phyloP scores from a whole-genome alignment of 2,797 vertebrate species.

The Anguilla marmorata region DNA sequence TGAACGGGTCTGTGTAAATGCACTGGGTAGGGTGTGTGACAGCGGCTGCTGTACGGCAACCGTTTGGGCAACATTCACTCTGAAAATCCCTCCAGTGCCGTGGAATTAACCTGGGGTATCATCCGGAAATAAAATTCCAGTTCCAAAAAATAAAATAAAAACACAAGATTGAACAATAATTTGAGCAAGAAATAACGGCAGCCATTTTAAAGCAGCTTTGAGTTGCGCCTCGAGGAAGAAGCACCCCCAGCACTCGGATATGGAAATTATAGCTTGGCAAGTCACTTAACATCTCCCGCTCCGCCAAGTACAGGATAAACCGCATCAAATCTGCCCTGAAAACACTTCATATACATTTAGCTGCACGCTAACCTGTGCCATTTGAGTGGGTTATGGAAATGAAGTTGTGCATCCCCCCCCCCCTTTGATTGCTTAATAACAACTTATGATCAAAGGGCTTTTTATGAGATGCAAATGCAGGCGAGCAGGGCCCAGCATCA shows the following conservation, averaged over 20 bases:
- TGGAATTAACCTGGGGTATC: no score
- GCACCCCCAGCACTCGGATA: background rate
- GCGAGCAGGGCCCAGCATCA: background rate
- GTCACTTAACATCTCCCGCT: background rate
- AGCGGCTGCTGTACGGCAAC: no score
- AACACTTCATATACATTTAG: slow-evolving; percentile 13
- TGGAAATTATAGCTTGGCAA: background rate
- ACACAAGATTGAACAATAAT: background rate
- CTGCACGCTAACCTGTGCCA: background rate
- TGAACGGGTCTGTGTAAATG: no score
- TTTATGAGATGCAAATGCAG: slow-evolving; percentile 4
- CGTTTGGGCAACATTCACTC: no score
- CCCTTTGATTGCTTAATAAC: background rate
- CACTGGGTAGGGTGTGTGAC: no score
- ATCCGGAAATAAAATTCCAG: no score
- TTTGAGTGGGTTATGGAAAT: background rate
- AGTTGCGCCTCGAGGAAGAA: background rate
- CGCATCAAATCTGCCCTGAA: background rate
- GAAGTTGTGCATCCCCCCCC: background rate
- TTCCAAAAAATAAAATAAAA: no score
- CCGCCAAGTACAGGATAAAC: background rate
- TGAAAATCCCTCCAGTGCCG: no score
- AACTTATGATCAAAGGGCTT: slow-evolving; percentile 20
- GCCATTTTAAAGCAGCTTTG: background rate
- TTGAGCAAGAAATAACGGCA: background rate